Percentiles rank a stretch among this genome's conserved stretches.
phyloP scores from a whole-genome alignment of 2,797 vertebrate genomes.

The Neosilurus hyrtlii region DNA sequence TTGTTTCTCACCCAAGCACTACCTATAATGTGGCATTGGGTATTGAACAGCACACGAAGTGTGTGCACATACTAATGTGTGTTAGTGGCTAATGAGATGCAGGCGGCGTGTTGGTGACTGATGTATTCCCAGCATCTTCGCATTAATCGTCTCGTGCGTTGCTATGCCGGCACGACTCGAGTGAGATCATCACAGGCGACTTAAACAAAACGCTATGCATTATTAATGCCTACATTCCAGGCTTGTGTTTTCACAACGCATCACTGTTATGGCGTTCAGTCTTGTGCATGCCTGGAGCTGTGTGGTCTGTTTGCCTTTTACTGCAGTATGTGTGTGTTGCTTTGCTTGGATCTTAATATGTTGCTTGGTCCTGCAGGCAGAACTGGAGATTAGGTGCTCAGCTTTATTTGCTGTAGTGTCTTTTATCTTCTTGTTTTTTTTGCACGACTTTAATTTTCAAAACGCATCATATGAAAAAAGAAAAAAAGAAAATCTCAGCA shows the following conservation, averaged over 20 bases:
- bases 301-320: slow-evolving; percentile 39
- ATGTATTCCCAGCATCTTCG: slow-evolving; percentile 35
- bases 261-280: slow-evolving; percentile 40
- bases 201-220: slow-evolving; percentile 50
- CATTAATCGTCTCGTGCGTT: slow-evolving; percentile 36
- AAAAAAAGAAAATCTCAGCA: too few relatives aligned
- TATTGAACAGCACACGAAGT: slow-evolving; percentile 32
- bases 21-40: slow-evolving; percentile 29
- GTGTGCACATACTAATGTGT: not conserved
- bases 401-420: slow-evolving; percentile 48
- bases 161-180: slow-evolving; percentile 26
- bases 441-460: not conserved
- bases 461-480: not conserved
- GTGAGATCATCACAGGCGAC: slow-evolving; percentile 29
- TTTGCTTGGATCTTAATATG: slow-evolving; percentile 54
- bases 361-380: slow-evolving; percentile 47
- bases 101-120: slow-evolving; percentile 35
- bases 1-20: slow-evolving; percentile 17
- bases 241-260: slow-evolving; percentile 37
- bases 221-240: slow-evolving; percentile 51
- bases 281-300: slow-evolving; percentile 40
- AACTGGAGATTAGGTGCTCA: slow-evolving; percentile 50
- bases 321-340: slow-evolving; percentile 46
- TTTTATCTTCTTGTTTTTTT: slow-evolving; percentile 37
- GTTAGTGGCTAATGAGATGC: slow-evolving; percentile 50